phyloP scores from a whole-genome alignment of 2,888 invertebrate genomes.

The Hedychridium roseum region DNA sequence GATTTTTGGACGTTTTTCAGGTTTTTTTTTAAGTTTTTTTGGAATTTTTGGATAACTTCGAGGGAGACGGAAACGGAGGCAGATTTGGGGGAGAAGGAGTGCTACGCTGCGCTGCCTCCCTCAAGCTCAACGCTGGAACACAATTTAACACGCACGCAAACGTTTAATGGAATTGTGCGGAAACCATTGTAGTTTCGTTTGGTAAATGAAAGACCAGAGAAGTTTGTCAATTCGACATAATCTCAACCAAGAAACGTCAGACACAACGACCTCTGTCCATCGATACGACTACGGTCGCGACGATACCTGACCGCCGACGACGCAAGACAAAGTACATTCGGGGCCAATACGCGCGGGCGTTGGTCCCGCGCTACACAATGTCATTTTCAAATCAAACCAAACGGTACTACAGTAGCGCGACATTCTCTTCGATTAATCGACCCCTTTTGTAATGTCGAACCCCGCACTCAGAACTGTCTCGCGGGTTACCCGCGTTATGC shows the following conservation, averaged over 20 bases:
- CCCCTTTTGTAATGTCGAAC: too few relatives aligned
- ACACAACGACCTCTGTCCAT: too few relatives aligned
- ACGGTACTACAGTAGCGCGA: constrained; percentile 62
- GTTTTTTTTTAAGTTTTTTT: constrained; percentile 40
- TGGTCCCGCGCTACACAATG: too few relatives aligned
- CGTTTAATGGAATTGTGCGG: constrained; percentile 51
- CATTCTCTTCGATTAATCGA: too few relatives aligned
- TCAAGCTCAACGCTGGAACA: constrained; percentile 65
- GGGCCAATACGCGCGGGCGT: constrained; percentile 28
- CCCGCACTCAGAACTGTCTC: too few relatives aligned
- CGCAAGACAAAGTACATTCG: constrained; percentile 18
- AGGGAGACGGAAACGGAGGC: constrained; percentile 27
- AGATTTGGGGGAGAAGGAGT: constrained; percentile 50
- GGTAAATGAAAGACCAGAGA: too few relatives aligned
- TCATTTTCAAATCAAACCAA: constrained; percentile 58
- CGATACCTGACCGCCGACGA: too few relatives aligned
- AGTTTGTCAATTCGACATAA: too few relatives aligned
- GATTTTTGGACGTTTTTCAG: constrained; percentile 54
- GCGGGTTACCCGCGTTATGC: too few relatives aligned
- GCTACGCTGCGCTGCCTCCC: constrained; percentile 64
- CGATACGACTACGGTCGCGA: too few relatives aligned
- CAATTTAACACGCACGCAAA: constrained; percentile 63
- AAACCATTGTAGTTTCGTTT: constrained; percentile 30
- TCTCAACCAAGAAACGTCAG: too few relatives aligned
- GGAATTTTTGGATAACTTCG: constrained; percentile 31